These are phyloP conservation scores for Corythaeola cristata DNA, from an alignment of 2,113 vertebrate species.

Conservation along the genomic window DNA sequence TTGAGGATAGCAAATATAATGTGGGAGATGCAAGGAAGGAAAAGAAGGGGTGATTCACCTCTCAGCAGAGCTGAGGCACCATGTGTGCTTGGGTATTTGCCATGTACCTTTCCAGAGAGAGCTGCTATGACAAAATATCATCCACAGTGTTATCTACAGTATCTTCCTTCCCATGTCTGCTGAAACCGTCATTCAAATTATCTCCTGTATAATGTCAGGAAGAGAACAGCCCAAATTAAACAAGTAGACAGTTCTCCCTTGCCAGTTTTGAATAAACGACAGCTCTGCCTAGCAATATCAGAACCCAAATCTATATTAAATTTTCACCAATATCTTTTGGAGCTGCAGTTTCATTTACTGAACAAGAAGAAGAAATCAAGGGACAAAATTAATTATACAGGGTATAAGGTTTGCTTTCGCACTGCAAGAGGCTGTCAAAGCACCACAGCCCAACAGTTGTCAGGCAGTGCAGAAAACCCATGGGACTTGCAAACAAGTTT, in stretches of 20 bases:
- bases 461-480: neutral
- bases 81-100: neutral
- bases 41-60: neutral
- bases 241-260: neutral
- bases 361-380: constrained; percentile 56
- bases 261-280: constrained; percentile 14
- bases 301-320: constrained; percentile 72
- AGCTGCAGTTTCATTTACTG: constrained; percentile 28
- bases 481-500: neutral
- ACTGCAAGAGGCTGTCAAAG: neutral
- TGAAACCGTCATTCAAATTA: neutral
- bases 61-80: neutral
- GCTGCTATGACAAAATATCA: neutral
- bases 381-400: constrained; percentile 20
- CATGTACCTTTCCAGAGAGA: neutral
- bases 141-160: neutral
- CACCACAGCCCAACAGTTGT: neutral
- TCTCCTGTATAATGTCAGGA: neutral
- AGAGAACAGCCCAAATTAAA: constrained; percentile 4
- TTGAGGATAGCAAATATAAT: neutral
- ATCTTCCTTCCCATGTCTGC: neutral
- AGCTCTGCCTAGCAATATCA: neutral
- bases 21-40: neutral
- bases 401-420: neutral
- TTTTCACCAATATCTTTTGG: constrained; percentile 33